These are phyloP conservation scores for Xenopus borealis DNA, from an alignment of 2,113 vertebrate genomes.

Conservation along the genomic window DNA sequence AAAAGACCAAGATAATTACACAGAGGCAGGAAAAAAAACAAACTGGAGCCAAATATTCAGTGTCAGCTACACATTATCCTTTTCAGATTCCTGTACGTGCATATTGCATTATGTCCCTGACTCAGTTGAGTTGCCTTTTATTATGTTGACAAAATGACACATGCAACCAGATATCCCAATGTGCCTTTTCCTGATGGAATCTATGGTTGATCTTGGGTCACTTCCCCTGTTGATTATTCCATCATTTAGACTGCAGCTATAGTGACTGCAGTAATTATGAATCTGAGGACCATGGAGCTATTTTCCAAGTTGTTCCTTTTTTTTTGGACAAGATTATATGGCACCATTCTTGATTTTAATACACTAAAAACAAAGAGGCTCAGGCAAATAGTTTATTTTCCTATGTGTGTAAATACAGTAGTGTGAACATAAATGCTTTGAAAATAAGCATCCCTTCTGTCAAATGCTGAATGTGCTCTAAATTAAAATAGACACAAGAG, in stretches of 20 bases:
- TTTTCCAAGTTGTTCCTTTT: not conserved
- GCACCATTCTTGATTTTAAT: slow-evolving; percentile 4
- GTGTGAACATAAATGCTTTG: not conserved
- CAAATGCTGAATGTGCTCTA: not conserved
- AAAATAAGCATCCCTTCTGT: not conserved
- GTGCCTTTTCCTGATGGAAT: not conserved
- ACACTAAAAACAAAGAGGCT: not conserved
- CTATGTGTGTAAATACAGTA: not conserved
- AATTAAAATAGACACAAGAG: too few species aligned
- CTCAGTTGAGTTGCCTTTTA: slow-evolving; percentile 1
- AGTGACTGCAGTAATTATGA: slow-evolving; percentile 14
- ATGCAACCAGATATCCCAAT: not conserved
- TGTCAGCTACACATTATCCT: too few species aligned
- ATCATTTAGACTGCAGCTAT: slow-evolving; percentile 1
- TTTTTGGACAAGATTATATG: not conserved
- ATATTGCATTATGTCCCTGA: not conserved
- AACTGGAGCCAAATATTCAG: not conserved
- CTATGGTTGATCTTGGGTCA: not conserved
- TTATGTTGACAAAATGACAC: not conserved
- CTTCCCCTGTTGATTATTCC: not conserved
- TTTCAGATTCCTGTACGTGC: not conserved
- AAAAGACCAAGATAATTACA: not conserved
- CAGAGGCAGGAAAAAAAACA: not conserved
- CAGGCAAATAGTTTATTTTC: not conserved
- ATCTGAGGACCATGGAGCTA: not conserved